Evolutionary conservation across 1,140 invertebrate species (phyloP).

Genomic region (Lamellibrachia luymesi): DNA sequence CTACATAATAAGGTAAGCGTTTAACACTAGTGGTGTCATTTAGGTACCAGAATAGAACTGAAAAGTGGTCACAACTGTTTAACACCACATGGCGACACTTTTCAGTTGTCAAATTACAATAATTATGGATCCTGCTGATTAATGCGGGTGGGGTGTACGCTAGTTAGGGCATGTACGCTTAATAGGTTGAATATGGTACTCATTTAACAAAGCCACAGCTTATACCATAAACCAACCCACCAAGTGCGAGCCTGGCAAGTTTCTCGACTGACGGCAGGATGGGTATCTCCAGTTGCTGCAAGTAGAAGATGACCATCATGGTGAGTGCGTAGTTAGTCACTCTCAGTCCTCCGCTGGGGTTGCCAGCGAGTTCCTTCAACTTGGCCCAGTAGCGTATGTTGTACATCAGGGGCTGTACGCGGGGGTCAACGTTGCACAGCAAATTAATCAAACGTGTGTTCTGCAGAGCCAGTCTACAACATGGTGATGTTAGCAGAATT

Average conservation of each 20-base stretch:
- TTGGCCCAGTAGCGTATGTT: conserved; percentile 45
- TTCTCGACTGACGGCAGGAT: conserved; percentile 35
- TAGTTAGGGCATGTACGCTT: too few relatives aligned
- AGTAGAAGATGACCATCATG: conserved; percentile 38
- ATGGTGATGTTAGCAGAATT: neutral
- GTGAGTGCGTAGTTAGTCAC: conserved; percentile 46
- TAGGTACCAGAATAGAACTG: too few relatives aligned
- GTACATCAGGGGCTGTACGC: conserved; percentile 39
- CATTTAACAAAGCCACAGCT: too few relatives aligned
- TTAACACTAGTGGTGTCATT: too few relatives aligned
- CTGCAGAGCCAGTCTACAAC: conserved; percentile 32
- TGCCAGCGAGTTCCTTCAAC: conserved; percentile 36
- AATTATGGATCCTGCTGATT: too few relatives aligned
- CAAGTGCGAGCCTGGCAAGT: conserved; percentile 34
- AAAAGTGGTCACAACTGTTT: too few relatives aligned
- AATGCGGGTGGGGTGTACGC: too few relatives aligned
- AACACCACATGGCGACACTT: too few relatives aligned
- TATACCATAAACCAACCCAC: neutral
- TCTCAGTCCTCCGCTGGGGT: conserved; percentile 29
- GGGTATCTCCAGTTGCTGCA: conserved; percentile 36
- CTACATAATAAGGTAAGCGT: too few relatives aligned
- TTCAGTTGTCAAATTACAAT: too few relatives aligned
- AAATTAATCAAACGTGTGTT: conserved; percentile 41
- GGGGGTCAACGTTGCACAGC: conserved; percentile 33
- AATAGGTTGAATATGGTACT: too few relatives aligned